Percentiles rank a stretch among this genome's conserved stretches.
Evolutionary conservation across 92 coral and sea anemone genomes (phyloP).

Genomic region (Pocillopora grandis): DNA sequence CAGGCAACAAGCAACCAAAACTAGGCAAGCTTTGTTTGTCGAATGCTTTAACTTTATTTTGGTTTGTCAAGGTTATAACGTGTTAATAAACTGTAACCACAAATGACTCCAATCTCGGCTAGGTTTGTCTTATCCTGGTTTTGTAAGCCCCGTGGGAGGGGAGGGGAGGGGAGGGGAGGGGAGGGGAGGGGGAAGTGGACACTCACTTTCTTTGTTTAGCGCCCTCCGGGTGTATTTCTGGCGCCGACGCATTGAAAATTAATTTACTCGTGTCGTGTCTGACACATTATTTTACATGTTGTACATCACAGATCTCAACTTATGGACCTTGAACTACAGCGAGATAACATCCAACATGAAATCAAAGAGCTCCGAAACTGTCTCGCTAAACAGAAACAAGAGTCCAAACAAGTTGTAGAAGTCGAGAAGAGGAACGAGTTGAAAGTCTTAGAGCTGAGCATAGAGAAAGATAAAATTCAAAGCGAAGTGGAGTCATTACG

Average conservation of each 20-base stretch:
- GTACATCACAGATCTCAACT: constrained; percentile 68
- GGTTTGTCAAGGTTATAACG: too few species aligned
- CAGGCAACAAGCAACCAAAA: constrained; percentile 94
- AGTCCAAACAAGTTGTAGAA: constrained; percentile 69
- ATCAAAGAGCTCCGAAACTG: constrained; percentile 68
- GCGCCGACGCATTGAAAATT: too few species aligned
- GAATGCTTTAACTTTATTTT: too few species aligned
- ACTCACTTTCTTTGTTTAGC: too few species aligned
- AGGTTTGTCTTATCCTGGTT: too few species aligned
- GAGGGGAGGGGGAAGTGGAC: too few species aligned
- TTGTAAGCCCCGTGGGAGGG: too few species aligned
- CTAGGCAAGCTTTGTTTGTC: constrained; percentile 57
- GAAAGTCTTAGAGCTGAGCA: constrained; percentile 71
- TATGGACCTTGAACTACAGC: constrained; percentile 88
- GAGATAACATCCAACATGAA: constrained; percentile 81
- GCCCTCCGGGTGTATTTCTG: too few species aligned
- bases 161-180: too few species aligned
- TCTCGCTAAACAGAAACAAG: constrained; percentile 69
- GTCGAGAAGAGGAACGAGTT: constrained; percentile 77
- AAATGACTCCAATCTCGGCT: too few species aligned
- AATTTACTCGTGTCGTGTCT: not conserved
- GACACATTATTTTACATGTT: not conserved
- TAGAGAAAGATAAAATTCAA: constrained; percentile 70
- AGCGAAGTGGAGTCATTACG: constrained; percentile 70
- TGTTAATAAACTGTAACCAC: too few species aligned